Evolutionary conservation across 2,113 vertebrate genomes (phyloP).

Genomic region (Percina caprodes): DNA sequence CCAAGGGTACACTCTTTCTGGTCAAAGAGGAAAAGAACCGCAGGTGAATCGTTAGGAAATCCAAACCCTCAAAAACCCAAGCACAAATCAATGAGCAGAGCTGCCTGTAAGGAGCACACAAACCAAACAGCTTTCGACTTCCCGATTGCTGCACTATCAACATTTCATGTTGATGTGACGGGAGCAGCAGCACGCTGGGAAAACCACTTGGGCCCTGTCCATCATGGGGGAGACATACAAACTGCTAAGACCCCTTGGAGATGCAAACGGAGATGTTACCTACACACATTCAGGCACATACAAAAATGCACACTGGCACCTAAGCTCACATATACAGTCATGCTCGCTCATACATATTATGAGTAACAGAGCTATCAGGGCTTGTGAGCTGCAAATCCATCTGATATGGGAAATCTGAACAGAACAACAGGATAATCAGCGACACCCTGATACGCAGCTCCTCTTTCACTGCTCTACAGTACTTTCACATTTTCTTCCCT

Average conservation of each 20-base stretch:
- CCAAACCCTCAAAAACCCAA: slow-evolving; percentile 79
- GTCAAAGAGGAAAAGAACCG: slow-evolving; percentile 81
- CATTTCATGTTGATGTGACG: slow-evolving; percentile 79
- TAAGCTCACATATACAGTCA: slow-evolving; percentile 10
- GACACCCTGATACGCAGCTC: slow-evolving; percentile 32
- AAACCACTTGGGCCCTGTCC: slow-evolving; percentile 71
- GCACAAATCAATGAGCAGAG: slow-evolving; percentile 82
- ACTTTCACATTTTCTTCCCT: slow-evolving; percentile 33
- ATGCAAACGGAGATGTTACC: slow-evolving; percentile 64
- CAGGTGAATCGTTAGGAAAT: slow-evolving; percentile 83
- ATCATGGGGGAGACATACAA: slow-evolving; percentile 65
- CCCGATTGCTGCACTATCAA: slow-evolving; percentile 79
- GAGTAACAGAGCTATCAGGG: slow-evolving; percentile 21
- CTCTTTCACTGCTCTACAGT: slow-evolving; percentile 31
- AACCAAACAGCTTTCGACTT: slow-evolving; percentile 75
- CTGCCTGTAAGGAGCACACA: slow-evolving; percentile 74
- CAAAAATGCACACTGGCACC: slow-evolving; percentile 5
- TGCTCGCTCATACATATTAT: slow-evolving; percentile 30
- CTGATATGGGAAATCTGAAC: slow-evolving; percentile 51
- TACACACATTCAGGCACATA: neutral
- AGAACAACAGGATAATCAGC: slow-evolving; percentile 54
- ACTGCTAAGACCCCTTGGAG: slow-evolving; percentile 47
- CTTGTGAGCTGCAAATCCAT: slow-evolving; percentile 44
- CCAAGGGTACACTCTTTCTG: slow-evolving; percentile 78
- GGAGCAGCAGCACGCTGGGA: slow-evolving; percentile 51